Evolutionary conservation across 2,113 vertebrate species (phyloP), one percentile per base, ranked within the genome.

Genomic region (Hippotragus niger): DNA sequence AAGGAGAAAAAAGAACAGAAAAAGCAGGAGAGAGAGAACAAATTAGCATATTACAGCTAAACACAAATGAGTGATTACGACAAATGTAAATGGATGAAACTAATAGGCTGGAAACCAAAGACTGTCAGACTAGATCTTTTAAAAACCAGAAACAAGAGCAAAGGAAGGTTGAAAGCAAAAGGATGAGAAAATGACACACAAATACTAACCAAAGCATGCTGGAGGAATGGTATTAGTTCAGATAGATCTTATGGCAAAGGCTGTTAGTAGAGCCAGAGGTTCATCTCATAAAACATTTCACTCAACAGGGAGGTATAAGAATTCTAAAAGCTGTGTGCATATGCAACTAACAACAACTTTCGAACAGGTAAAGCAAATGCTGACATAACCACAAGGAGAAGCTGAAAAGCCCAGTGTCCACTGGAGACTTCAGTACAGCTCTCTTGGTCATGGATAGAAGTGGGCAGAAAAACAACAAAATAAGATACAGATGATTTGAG

Each of bases 191-290:
- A 27, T 8, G 40, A 21, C 3, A 3, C 2, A 6, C 6, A 14
- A 2, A 43, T 5, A 6, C 11, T 1, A 50, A 15, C 2, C 17
- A 2, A 6, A 36, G n/a, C 27, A 4, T 3, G 17, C 31, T 10
- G 60, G 67, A n/a, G 71, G 7, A 31, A 15, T 2, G 27, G 23
- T 1, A 3, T 14, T 4, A 15, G 33, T 1, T 52, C 55, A 31
- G 17, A n/a, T 0, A n/a, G 50, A 43, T 33, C 21, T 64, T 3
- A 43, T 1, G 25, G 87, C 36, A 55, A 45, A 67, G 6, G 7
- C 58, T 6, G 15, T 36, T 4, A 4, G n/a, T 12, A 8, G 52
- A 36, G 9, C 15, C 29, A 31, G 57, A 36, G 17, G 29, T 5
- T 89, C 13, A 29, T 11, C 21, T 53, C n/a, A 9, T 10, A 5